Evolutionary conservation across 64 coral and sea anemone species (phyloP).

Genomic region (Acropora tenuis): DNA sequence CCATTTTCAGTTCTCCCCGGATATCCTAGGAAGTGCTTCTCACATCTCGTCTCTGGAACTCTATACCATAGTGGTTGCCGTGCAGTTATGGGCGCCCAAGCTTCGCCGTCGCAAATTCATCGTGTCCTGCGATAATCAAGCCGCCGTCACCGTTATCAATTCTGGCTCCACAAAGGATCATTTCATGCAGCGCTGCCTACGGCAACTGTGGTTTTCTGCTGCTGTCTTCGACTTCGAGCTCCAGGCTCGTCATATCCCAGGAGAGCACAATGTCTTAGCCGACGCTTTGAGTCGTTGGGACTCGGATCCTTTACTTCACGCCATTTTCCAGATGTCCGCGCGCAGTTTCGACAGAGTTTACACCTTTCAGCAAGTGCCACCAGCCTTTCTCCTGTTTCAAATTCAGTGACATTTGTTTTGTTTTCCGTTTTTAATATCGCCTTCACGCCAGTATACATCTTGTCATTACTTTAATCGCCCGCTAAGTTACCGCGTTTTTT

Average conservation of each 20-base stretch:
- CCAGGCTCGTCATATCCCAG: slow-evolving; percentile 18
- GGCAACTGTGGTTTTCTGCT: slow-evolving; percentile 28
- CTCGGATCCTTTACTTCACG: neutral
- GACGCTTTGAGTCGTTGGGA: neutral
- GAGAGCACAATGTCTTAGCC: neutral
- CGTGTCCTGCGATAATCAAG: slow-evolving; percentile 17
- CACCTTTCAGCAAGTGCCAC: neutral
- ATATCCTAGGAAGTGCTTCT: neutral
- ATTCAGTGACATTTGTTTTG: neutral
- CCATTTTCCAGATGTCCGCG: neutral
- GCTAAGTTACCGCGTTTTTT: slow-evolving; percentile 4
- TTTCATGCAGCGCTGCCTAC: slow-evolving; percentile 38
- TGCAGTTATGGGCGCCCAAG: slow-evolving; percentile 8
- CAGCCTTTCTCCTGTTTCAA: slow-evolving; percentile 9
- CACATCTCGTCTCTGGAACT: slow-evolving; percentile 40
- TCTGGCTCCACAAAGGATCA: neutral
- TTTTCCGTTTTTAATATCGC: neutral
- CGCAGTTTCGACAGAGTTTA: neutral
- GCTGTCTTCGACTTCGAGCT: neutral
- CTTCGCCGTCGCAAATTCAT: neutral
- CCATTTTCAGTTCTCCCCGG: neutral
- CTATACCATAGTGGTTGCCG: slow-evolving; percentile 10
- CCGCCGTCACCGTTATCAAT: slow-evolving; percentile 11
- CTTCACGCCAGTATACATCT: neutral
- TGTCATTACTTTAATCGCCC: neutral